Conservation (phyloP, 2,888 invertebrate genomes). For the Cerceris rybyensis region DNA sequence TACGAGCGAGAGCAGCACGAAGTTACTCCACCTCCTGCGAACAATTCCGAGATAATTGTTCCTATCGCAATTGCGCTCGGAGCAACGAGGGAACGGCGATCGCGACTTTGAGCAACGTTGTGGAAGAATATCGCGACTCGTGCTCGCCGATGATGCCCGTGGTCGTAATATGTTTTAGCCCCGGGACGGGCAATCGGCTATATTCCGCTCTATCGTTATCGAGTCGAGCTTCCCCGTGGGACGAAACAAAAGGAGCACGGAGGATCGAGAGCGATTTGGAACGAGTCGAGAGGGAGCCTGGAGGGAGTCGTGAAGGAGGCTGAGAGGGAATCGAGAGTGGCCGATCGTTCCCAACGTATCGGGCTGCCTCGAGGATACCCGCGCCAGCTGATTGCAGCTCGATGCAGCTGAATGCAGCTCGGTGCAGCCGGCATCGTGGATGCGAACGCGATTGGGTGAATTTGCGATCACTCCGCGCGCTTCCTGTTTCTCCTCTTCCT, state of each 20-base stretch:
- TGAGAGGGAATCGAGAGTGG: slow-evolving; percentile 7
- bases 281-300: not conserved
- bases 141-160: slow-evolving; percentile 28
- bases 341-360: slow-evolving; percentile 48
- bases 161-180: slow-evolving; percentile 41
- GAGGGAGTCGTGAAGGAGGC: not conserved
- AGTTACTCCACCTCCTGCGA: too few species aligned
- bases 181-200: slow-evolving; percentile 32
- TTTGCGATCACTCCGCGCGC: slow-evolving; percentile 32
- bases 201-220: slow-evolving; percentile 58
- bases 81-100: too few species aligned
- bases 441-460: slow-evolving; percentile 53
- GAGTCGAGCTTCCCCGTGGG: slow-evolving; percentile 18
- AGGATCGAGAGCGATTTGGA: slow-evolving; percentile 2
- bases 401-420: slow-evolving; percentile 47
- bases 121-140: not conserved
- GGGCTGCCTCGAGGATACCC: slow-evolving; percentile 45
- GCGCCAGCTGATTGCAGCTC: slow-evolving; percentile 43
- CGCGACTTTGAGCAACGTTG: not conserved
- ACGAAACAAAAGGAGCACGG: not conserved
- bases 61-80: too few species aligned
- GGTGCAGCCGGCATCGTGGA: slow-evolving; percentile 50
- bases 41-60: too few species aligned
- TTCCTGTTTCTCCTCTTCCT: not conserved
- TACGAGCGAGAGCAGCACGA: too few species aligned